Conservation (phyloP, 2,888 invertebrate genomes). For the Bhutanitis thaidina region DNA sequence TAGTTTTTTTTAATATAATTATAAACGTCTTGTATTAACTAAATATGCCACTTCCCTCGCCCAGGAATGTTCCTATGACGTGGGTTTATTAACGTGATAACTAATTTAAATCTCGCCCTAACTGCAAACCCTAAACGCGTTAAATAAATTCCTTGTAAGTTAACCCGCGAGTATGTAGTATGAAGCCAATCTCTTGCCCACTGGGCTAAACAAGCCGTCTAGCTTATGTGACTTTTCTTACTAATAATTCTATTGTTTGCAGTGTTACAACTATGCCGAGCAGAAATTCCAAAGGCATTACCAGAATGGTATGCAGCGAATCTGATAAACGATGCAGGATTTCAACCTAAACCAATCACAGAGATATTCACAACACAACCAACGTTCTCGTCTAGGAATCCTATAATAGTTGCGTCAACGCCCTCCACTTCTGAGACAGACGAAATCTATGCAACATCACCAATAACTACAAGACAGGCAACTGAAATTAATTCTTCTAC, state of each 20-base stretch:
- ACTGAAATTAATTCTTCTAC: conserved; percentile 12
- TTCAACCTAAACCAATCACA: conserved; percentile 60
- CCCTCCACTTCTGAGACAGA: conserved; percentile 11
- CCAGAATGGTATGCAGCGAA: conserved; percentile 69
- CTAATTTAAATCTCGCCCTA: no score
- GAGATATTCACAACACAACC: conserved; percentile 60
- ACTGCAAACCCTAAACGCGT: no score
- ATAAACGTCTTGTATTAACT: no score
- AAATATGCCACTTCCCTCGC: no score
- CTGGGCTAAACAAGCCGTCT: no score
- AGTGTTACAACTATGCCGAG: conserved; percentile 71
- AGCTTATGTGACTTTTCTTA: no score
- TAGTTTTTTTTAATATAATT: no score
- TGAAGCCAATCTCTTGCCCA: no score
- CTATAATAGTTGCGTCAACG: conserved; percentile 37
- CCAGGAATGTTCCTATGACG: no score
- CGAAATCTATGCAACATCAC: conserved; percentile 8
- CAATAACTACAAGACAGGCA: conserved; percentile 12
- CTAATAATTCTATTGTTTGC: conserved; percentile 21
- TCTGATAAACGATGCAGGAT: conserved; percentile 55
- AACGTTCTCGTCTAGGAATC: conserved; percentile 48
- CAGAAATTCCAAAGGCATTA: conserved; percentile 47
- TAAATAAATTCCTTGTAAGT: no score
- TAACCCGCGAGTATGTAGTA: no score
- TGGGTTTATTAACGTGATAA: no score